phyloP scores from a whole-genome alignment of 2,797 vertebrate genomes.

The Paramormyrops hopkinsi region DNA sequence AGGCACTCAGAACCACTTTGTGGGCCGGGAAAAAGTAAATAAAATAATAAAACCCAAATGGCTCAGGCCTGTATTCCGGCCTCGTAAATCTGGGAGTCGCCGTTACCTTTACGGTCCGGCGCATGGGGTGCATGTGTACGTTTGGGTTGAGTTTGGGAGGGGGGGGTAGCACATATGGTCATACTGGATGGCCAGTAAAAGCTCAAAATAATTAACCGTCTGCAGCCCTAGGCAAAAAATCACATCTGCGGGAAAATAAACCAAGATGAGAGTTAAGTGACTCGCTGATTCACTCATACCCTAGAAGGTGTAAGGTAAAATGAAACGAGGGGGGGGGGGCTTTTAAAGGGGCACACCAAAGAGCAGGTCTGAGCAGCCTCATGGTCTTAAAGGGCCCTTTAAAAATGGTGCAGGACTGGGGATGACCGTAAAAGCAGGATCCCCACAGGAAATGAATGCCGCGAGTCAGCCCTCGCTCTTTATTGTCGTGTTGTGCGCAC shows the following conservation, averaged over 20 bases:
- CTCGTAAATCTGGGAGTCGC: conserved; percentile 88
- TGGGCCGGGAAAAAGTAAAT: conserved; percentile 97
- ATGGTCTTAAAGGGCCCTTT: conserved; percentile 12
- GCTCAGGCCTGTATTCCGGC: conserved; percentile 94
- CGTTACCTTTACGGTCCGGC: conserved; percentile 77
- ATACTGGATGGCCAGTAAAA: conserved; percentile 69
- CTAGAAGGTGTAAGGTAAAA: conserved; percentile 14
- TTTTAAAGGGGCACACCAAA: neutral
- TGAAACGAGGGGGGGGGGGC: neutral
- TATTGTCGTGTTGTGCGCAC: neutral
- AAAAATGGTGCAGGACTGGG: neutral
- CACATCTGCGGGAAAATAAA: conserved; percentile 17
- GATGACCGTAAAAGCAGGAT: neutral
- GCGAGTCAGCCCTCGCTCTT: neutral
- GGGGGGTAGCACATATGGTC: conserved; percentile 51
- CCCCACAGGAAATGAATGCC: conserved; percentile 14
- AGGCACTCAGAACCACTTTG: conserved; percentile 96
- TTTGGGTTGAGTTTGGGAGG: conserved; percentile 32
- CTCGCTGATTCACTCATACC: neutral
- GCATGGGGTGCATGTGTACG: conserved; percentile 40
- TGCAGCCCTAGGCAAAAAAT: neutral
- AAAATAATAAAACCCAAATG: conserved; percentile 99
- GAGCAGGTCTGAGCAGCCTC: neutral
- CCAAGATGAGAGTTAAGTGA: neutral
- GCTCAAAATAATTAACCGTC: conserved; percentile 66